These are phyloP conservation scores for Thryonomys swinderianus DNA, from an alignment of 2,113 vertebrate species.

Conservation along the genomic window DNA sequence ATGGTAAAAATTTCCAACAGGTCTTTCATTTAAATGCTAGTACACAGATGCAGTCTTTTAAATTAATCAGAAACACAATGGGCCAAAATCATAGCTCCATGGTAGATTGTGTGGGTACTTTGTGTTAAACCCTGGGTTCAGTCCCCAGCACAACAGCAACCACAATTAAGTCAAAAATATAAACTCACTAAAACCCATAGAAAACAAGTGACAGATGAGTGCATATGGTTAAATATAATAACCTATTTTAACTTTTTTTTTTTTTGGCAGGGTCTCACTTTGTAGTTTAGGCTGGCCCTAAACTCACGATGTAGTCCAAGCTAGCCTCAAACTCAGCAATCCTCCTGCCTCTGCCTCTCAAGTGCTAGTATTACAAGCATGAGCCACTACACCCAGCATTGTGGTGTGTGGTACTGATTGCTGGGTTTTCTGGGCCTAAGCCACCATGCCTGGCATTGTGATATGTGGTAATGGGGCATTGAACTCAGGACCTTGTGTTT, in stretches of 20 bases:
- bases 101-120: neutral
- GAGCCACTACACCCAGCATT: no score
- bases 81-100: accelerated
- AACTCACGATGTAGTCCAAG: no score
- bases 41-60: neutral
- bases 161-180: neutral
- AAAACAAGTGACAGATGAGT: neutral
- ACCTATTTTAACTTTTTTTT: neutral
- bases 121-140: accelerated
- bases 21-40: neutral
- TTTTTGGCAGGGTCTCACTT: no score
- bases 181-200: neutral
- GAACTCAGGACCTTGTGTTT: no score
- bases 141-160: neutral
- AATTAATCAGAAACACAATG: neutral
- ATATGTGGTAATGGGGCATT: no score
- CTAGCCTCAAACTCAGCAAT: no score
- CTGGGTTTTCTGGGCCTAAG: no score
- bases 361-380: no score
- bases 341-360: no score
- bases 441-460: no score
- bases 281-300: no score
- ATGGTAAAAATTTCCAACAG: neutral
- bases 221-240: neutral
- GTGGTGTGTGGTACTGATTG: no score